Evolutionary conservation across 2,888 invertebrate species (phyloP).

Genomic region (Cataglyphis rosenhaueri): DNA sequence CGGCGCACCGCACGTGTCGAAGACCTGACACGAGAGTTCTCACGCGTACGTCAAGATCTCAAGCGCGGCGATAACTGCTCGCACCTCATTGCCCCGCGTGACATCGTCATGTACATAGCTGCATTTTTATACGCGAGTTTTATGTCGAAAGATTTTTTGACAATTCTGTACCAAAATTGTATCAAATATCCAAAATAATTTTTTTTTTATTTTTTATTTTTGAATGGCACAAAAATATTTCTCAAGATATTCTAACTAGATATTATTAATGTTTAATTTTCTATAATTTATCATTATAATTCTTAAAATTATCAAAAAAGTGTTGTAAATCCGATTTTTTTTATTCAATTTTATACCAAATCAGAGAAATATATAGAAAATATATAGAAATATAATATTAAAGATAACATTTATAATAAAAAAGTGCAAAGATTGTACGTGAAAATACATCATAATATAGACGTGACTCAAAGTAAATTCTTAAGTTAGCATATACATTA

Average conservation of each 20-base stretch:
- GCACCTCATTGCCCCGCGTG: constrained; percentile 18
- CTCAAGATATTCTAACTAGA: neutral
- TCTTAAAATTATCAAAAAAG: neutral
- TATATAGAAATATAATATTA: neutral
- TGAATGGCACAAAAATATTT: neutral
- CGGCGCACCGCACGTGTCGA: constrained; percentile 48
- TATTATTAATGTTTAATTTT: neutral
- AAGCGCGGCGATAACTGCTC: constrained; percentile 36
- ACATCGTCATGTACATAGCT: neutral
- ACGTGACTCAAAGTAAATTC: neutral
- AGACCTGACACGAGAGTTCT: constrained; percentile 53
- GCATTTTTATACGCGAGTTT: neutral
- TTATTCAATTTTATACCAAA: neutral
- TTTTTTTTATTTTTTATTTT: neutral
- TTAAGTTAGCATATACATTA: neutral
- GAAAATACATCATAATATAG: neutral
- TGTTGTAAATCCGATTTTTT: neutral
- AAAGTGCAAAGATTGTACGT: neutral
- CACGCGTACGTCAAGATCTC: constrained; percentile 36
- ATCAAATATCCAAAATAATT: neutral
- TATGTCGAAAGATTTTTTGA: neutral
- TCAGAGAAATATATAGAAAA: neutral
- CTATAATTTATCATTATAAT: neutral
- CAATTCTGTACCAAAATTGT: neutral
- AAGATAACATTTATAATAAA: neutral